Evolutionary conservation across 2,888 invertebrate species (phyloP), one percentile per base, ranked within the genome.

Genomic region (Amblyteles armatorius): DNA sequence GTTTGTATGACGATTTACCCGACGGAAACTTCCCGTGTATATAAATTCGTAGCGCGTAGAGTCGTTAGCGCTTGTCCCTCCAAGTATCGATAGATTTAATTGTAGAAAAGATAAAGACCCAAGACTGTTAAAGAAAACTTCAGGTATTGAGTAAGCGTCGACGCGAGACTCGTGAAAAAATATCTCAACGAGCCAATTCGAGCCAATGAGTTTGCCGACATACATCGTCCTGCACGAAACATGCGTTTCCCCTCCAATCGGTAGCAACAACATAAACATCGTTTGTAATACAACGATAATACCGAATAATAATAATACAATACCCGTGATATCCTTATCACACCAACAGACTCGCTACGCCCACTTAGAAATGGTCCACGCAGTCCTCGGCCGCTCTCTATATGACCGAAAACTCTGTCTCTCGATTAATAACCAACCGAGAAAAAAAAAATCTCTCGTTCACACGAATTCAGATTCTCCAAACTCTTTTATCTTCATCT

Each of bases 311-410:
- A 44, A 73, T 57, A n/a, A 57, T 60, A 60, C 73, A 60, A 16
- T 13, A 26, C 13, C 13, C 26, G 57, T 57, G 57, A 57, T 57
- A 26, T 57, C 26, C 57, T 9, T 57, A 26, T 57, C n/a, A 73
- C 40, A 60, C 44, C 57, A 40, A 60, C 57, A 73, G 44, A 57
- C 73, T 73, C 73, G 73, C 57, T 26, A 73, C 40, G 48, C 60
- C 67, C 60, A 82, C 74, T 79, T 92, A 91, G 90, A 91, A 92
- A 92, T 92, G 93, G 91, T 93, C 93, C 93, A 92, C 90, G 90
- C 92, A 92, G 93, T 93, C 92, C 91, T 93, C 90, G 84, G 81
- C 81, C 87, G 79, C 79, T 85, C 81, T 40, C 40, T 40, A 40
- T 77, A 40, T 74, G 63, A 84, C 40, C 79, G 78, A 83, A 40